Evolutionary conservation across 2,113 vertebrate species (phyloP).

Genomic region (Bubo blakistoni): DNA sequence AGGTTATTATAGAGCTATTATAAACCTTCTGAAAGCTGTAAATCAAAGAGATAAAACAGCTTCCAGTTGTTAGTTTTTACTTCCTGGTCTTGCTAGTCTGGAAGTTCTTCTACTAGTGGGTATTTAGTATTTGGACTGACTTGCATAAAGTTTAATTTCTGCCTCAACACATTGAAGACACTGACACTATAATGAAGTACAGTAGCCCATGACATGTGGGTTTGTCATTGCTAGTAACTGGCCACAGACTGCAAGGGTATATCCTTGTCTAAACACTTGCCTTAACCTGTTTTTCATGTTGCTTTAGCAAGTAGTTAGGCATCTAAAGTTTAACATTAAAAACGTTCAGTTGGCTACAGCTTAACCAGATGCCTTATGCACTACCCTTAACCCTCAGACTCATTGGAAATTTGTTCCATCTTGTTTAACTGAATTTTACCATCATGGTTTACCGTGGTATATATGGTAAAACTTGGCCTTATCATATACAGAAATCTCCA

Average conservation of each 20-base stretch:
- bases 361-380: not conserved
- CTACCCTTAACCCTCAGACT: not conserved
- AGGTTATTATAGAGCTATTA: not conserved
- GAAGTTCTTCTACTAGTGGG: not conserved
- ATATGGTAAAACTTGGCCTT: not conserved
- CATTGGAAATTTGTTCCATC: not conserved
- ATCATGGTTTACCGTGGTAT: not conserved
- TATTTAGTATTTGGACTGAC: not conserved
- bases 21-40: not conserved
- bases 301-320: not conserved
- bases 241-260: not conserved
- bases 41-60: not conserved
- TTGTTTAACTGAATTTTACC: not conserved
- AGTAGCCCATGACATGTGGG: not conserved
- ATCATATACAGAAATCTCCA: not conserved
- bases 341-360: not conserved
- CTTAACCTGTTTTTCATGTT: not conserved
- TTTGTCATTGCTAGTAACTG: not conserved
- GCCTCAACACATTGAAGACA: not conserved
- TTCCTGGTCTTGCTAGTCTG: not conserved
- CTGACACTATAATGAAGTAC: not conserved
- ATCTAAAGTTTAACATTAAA: not conserved
- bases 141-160: not conserved
- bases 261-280: not conserved
- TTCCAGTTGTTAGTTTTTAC: not conserved